Base-by-base conservation (phyloP, 2,113 vertebrate genomes). In the Dendrocopos noguchii region DNA sequence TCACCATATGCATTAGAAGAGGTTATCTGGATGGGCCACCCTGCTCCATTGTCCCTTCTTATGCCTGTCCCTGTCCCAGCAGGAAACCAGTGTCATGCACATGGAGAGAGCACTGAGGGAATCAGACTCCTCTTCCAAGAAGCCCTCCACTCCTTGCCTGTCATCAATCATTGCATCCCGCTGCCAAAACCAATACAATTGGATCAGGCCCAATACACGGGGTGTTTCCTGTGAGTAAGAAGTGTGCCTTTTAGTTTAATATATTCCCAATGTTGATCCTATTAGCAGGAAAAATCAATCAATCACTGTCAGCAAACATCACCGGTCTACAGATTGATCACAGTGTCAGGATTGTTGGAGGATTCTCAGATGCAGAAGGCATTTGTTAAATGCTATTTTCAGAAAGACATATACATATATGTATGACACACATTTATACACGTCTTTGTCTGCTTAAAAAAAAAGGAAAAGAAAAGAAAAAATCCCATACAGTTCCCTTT, bases 241-340 rank as follows among this genome's bases (percentile, higher is more conserved):
- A 95, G 95, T 33, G 93, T 87, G 94, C 87, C 91, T 96, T 94
- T 92, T 46, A 60, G 81, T 76, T 87, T 92, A 93, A 95, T 92
- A 65, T 73, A 95, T 96, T 91, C 91, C 90, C 94, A 33, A 39
- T 81, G 87, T 84, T 95, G 93, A 92, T 95, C 94, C 91, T 96
- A 55, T 97, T 95, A 94, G 95, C 82, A 84, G 96, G 91, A 84
- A 91, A 72, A 91, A 93, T 95, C 96, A 94, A 98, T 98, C 97
- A 97, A 98, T 98, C 98, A 98, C 89, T 98, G 98, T 98, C 98
- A 94, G 57, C 67, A 36, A 78, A 81, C 86, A 94, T 94, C 87
- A 80, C n/a, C 84, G 66, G 65, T n/a, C 55, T 31, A 80, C 80
- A 64, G 90, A 96, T 72, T 80, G 92, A 97, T 95, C 89, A 39